Base-by-base conservation (phyloP, 2,888 invertebrate species). In the Orthosia gracilis region DNA sequence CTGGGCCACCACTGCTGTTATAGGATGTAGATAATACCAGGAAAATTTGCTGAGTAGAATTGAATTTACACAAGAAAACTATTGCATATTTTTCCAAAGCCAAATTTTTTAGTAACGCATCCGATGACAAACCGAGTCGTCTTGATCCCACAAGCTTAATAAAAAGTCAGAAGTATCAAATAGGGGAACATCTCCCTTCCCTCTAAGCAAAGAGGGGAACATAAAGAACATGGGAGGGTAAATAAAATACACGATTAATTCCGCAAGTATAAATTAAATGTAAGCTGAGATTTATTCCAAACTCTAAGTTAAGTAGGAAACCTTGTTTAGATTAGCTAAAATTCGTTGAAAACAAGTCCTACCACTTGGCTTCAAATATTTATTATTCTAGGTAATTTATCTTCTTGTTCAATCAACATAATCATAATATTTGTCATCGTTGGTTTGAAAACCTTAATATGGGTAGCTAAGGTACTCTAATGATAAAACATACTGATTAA, bases 241-340 rank as follows among this genome's bases (percentile, higher is more conserved):
- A 75, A 70, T 62, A 17, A 67, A 75, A 74, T 63, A 50, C 40
- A 57, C 69, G 70, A 70, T 75, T 63, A 59, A 73, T 73, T 58
- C 62, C 23, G 26, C 40, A 66, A 54, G 67, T 64, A 63, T 55
- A 67, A 80, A 68, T 71, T 59, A 74, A 74, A 64, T 66, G 62
- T 52, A 45, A 52, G n/a, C 55, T 55, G 21, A 47, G 55, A 62
- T 75, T 80, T 63, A 65, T 74, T 55, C 4, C 13, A 3, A 23
- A 62, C 15, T 58, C 13, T 15, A 0, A 79, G 18, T 2, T 21
- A 26, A 23, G 23, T 13, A 23, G 2, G 59, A 64, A 61, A n/a
- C 3, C n/a, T 21, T 15, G 17, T 21, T 31, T 13, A 31, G 3
- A 52, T 55, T 17, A 15, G 40, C 18, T n/a, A 52, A 5, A n/a